Conservation (phyloP, 2,113 vertebrate species). For the Callocephalon fimbriatum region DNA sequence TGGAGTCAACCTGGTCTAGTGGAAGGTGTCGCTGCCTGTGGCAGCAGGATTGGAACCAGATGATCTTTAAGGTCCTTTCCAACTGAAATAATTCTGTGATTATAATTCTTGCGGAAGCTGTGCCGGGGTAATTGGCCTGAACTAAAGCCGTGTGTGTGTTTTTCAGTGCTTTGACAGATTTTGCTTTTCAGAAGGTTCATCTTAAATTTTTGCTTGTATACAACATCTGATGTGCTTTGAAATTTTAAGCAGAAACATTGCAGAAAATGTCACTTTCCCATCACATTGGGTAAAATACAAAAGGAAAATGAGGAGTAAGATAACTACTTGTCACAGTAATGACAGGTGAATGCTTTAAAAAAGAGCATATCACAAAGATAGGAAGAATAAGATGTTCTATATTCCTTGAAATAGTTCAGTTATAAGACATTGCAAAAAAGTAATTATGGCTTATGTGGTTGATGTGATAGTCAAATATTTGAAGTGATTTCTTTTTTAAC, state of each 20-base stretch:
- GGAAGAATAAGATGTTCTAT: not conserved
- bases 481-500: not conserved
- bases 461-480: not conserved
- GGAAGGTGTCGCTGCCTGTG: not conserved
- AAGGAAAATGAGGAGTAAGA: not conserved
- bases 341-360: not conserved
- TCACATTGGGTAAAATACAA: not conserved
- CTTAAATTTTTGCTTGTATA: not conserved
- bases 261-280: not conserved
- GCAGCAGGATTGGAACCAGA: not conserved
- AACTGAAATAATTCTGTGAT: not conserved
- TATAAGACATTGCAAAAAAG: not conserved
- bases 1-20: not conserved
- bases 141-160: not conserved
- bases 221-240: not conserved
- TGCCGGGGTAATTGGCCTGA: not conserved
- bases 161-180: not conserved
- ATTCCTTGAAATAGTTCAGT: not conserved
- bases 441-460: not conserved
- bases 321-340: not conserved
- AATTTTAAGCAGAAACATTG: not conserved
- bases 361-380: not conserved
- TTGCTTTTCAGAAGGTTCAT: not conserved
- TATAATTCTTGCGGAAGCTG: not conserved
- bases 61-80: not conserved